Conservation (phyloP, 2,113 vertebrate genomes). For the Clarias magur region DNA sequence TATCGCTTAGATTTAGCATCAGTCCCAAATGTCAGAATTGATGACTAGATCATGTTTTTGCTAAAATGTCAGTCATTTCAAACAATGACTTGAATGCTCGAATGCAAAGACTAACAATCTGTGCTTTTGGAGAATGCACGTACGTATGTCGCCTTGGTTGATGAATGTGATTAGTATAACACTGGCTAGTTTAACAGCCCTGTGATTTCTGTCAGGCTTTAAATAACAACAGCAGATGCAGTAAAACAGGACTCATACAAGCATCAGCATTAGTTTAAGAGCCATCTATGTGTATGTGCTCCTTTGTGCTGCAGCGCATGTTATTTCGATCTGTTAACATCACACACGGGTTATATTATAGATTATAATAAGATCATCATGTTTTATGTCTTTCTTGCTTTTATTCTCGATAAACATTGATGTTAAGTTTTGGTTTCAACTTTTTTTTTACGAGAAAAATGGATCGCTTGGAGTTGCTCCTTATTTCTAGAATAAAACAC, state of each 20-base stretch:
- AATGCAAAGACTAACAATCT: background rate
- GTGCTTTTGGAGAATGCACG: background rate
- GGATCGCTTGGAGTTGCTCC: background rate
- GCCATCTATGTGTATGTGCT: background rate
- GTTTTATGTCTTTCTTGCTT: background rate
- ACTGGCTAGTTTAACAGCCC: background rate
- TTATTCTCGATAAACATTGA: background rate
- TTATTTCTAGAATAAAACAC: background rate
- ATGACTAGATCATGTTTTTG: background rate
- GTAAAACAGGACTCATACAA: background rate
- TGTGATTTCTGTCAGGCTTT: background rate
- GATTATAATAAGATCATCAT: background rate
- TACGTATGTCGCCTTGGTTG: background rate
- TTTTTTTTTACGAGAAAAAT: background rate
- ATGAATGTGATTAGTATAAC: background rate
- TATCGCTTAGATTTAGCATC: constrained; percentile 3
- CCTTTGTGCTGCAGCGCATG: background rate
- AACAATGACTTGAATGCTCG: background rate
- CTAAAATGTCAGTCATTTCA: constrained; percentile 1
- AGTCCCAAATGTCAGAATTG: background rate
- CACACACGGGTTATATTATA: background rate
- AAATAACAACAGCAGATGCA: constrained; percentile 4
- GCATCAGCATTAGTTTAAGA: background rate
- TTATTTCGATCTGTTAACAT: background rate
- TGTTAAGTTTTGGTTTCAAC: background rate